phyloP scores from a whole-genome alignment of 2,797 vertebrate genomes.

The Poecilia picta region DNA sequence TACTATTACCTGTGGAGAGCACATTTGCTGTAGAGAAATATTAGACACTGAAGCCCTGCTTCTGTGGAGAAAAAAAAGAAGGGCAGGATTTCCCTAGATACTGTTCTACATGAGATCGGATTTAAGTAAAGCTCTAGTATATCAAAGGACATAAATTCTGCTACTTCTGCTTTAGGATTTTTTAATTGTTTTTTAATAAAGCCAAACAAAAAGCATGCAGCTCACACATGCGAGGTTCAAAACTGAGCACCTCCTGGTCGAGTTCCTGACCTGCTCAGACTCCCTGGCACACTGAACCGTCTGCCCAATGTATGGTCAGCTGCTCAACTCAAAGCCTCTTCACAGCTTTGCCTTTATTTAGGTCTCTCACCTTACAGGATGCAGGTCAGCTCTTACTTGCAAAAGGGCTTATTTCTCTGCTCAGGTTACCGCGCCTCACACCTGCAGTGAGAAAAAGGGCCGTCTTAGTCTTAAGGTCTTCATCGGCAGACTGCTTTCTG shows the following conservation, averaged over 20 bases:
- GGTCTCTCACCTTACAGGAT: conserved; percentile 65
- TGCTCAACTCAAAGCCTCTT: conserved; percentile 74
- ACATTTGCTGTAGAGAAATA: conserved; percentile 18
- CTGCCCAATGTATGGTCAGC: conserved; percentile 67
- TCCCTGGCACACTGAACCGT: conserved; percentile 36
- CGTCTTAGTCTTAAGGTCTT: conserved; percentile 42
- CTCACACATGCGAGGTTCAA: conserved; percentile 33
- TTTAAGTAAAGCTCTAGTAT: conserved; percentile 37
- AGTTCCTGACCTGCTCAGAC: conserved; percentile 53
- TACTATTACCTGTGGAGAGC: conserved; percentile 29
- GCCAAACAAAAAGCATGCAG: not conserved
- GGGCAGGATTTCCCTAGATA: conserved; percentile 8
- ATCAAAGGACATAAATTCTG: conserved; percentile 32
- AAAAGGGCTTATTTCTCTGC: conserved; percentile 67
- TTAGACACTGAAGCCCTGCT: conserved; percentile 9
- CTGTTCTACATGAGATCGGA: conserved; percentile 17
- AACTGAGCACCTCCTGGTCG: conserved; percentile 33
- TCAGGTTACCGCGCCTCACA: conserved; percentile 51
- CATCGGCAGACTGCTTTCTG: conserved; percentile 32
- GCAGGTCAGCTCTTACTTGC: conserved; percentile 61
- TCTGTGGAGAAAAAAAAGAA: conserved; percentile 14
- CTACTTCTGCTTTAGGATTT: not conserved
- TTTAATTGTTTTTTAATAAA: not conserved
- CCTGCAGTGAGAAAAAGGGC: conserved; percentile 58
- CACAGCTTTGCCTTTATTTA: conserved; percentile 79